Conservation (phyloP, 2,113 vertebrate genomes). For the Numenius arquata region DNA sequence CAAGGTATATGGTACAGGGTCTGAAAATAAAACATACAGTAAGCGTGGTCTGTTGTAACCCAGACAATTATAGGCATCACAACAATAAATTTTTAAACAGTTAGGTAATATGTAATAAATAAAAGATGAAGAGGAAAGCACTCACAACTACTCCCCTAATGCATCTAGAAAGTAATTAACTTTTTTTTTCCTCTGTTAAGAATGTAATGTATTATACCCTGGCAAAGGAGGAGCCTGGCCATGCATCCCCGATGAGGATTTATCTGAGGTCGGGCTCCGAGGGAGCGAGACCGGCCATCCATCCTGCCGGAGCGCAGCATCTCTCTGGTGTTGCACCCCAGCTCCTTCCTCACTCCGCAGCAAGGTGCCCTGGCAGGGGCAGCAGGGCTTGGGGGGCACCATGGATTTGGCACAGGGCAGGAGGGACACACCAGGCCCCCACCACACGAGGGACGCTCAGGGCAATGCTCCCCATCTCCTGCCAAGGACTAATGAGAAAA, state of each 20-base stretch:
- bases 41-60: conserved; percentile 52
- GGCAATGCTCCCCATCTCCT: accelerated
- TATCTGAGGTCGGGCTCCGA: neutral
- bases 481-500: neutral
- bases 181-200: neutral
- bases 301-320: neutral
- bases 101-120: conserved; percentile 73
- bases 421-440: neutral
- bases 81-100: conserved; percentile 76
- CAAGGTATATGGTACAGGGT: conserved; percentile 20
- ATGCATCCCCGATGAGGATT: neutral
- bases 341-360: neutral
- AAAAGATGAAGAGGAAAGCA: conserved; percentile 70
- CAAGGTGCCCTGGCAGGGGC: accelerated
- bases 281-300: neutral
- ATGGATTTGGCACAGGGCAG: accelerated
- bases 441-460: accelerated
- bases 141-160: conserved; percentile 54
- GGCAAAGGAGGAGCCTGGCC: conserved; percentile 20
- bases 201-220: conserved; percentile 44
- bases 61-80: conserved; percentile 58
- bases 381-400: neutral
- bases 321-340: neutral
- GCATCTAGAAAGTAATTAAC: conserved; percentile 70
- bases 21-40: conserved; percentile 57